Evolutionary conservation across 2,797 vertebrate genomes (phyloP).

Genomic region (Tenualosa thibaudeaui): DNA sequence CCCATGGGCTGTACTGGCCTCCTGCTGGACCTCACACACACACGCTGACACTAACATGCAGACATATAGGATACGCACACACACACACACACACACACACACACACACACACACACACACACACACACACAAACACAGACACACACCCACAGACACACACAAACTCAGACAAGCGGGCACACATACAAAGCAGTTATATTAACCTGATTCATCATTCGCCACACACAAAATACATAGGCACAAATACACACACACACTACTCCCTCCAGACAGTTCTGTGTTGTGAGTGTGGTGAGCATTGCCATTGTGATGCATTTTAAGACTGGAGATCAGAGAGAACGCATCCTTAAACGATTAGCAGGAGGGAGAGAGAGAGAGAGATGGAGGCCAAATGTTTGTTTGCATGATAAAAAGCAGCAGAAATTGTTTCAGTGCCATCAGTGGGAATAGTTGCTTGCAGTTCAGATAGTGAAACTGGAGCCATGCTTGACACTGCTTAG

Average conservation of each 20-base stretch:
- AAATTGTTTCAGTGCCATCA: background rate
- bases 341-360: background rate
- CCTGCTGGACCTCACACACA: conserved; percentile 20
- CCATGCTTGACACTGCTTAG: background rate
- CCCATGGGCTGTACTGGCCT: conserved; percentile 15
- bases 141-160: background rate
- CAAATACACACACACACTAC: background rate
- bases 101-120: background rate
- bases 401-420: background rate
- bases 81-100: conserved; percentile 14
- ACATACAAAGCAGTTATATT: conserved; percentile 13
- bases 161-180: background rate
- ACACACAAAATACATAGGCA: background rate
- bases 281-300: background rate
- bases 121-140: conserved; percentile 14
- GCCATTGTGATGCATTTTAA: conserved; percentile 7
- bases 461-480: background rate
- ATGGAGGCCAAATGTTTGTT: conserved; percentile 17
- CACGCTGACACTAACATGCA: background rate
- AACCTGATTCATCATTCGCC: conserved; percentile 4
- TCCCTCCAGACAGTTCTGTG: background rate
- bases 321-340: background rate
- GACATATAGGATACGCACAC: background rate
- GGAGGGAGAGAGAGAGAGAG: background rate
- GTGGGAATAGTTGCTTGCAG: background rate